Evolutionary conservation across 2,888 invertebrate species (phyloP), one percentile per base, ranked within the genome.

Genomic region (Tupiocoris notatus): DNA sequence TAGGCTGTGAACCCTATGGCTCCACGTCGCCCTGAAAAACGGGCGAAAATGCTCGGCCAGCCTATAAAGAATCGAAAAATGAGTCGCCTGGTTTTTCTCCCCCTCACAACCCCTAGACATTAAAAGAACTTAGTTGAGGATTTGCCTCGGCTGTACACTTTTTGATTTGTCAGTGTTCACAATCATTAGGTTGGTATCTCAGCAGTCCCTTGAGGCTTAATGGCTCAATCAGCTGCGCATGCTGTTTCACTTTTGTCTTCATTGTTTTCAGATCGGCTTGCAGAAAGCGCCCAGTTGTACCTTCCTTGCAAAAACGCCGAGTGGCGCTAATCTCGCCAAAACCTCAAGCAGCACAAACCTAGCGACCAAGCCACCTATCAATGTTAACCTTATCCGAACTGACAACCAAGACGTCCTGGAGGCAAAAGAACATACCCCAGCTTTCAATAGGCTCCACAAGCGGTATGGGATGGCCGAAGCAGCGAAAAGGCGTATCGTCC

Each of bases 401-500:
- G 76, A 76, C 57, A 7, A 20, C 20, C 61, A 9, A 2, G 75
- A 75, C 2, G 25, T 65, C 7, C 58, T 75, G 16, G 75, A 75
- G 23, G 75, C 75, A 16, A 75, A 75, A 65, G 76, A 76, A 61
- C 76, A 76, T 62, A 76, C 76, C 0, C 76, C 76, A 0, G 76
- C 39, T 17, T 76, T 76, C 68, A 17, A 39, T 1, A 25, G 76
- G 18, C 62, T 75, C 1, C 75, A 75, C 21, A 75, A 75, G 23
- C 56, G 24, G 21, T 75, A 24, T 63, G 56, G 17, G 1, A 25
- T 16, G 24, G 58, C 7, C 21, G 22, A 17, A 18, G 20, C 18
- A 54, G 58, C 59, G 16, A 9, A 39, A 39, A 18, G 66, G 2
- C 21, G 83, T 65, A 21, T 76, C 17, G 86, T 87, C 1, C 89